Percentiles rank a stretch among this genome's conserved stretches.
Evolutionary conservation across 1,140 invertebrate species (phyloP).

Genomic region (Pachyrhynchus sulphureomaculatus): DNA sequence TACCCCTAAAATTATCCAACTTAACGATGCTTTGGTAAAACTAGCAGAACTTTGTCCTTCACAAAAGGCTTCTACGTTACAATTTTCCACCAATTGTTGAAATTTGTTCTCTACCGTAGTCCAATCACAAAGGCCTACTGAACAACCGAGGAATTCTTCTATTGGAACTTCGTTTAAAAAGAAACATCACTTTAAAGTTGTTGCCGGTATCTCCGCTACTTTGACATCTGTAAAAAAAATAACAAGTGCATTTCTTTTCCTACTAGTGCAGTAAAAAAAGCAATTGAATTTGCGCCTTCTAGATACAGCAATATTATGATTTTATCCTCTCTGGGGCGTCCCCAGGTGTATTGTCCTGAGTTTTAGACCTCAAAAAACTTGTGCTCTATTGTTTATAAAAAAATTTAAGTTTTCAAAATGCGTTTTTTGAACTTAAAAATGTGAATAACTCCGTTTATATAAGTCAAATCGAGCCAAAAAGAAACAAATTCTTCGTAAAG

Average conservation of each 20-base stretch:
- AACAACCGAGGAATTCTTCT: slow-evolving; percentile 57
- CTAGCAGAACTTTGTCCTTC: slow-evolving; percentile 18
- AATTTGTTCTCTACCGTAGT: slow-evolving; percentile 39
- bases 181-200: slow-evolving; percentile 61
- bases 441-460: too few species aligned
- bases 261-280: too few species aligned
- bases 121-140: slow-evolving; percentile 65
- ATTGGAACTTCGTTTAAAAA: slow-evolving; percentile 63
- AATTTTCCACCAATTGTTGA: slow-evolving; percentile 36
- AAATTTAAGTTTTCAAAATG: too few species aligned
- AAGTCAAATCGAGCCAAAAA: too few species aligned
- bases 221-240: slow-evolving; percentile 54
- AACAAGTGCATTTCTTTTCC: neutral
- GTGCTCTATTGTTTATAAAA: too few species aligned
- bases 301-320: too few species aligned
- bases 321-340: too few species aligned
- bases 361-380: too few species aligned
- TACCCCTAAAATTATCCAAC: neutral
- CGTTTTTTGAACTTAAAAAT: too few species aligned
- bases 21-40: neutral
- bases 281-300: too few species aligned
- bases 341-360: too few species aligned
- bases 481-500: too few species aligned
- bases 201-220: slow-evolving; percentile 47
- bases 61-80: slow-evolving; percentile 41